Evolutionary conservation across 2,113 vertebrate genomes (phyloP), one percentile per base, ranked within the genome.

Genomic region (Climacteris rufus): DNA sequence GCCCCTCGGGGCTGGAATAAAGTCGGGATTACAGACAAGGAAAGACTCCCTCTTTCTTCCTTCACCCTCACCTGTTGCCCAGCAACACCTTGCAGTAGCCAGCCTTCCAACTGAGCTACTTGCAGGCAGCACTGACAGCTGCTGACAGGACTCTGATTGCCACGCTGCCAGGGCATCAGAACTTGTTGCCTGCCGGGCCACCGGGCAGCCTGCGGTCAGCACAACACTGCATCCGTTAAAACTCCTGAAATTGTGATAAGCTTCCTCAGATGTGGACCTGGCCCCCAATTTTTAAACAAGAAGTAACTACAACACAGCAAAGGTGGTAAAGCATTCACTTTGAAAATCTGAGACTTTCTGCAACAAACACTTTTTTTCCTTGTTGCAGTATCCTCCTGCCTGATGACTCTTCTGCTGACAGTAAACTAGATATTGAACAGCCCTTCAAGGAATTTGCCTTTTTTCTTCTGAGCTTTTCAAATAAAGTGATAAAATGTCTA

Each of bases 401-500:
- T 68, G 70, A 65, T 75, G 63, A 74, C 71, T 83, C 79, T 92
- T 90, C 23, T 84, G 60, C 72, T 93, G 90, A 89, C 83, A 96
- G 81, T 75, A 87, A 92, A 78, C 79, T 90, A 96, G 94, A 94
- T 94, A 94, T 75, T 95, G 93, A 91, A 89, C 47, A 60, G 16
- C 21, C 52, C 68, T 93, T 85, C 71, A 72, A 93, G 89, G 44
- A 39, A 33, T 77, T 88, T 97, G 54, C 35, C 40, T 71, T 79
- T 83, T 76, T 77, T 47, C 57, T 87, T 92, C 49, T 66, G 56
- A 86, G 74, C 40, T 91, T 93, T 88, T 59, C 86, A 84, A 86
- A 64, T 59, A 90, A 94, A 94, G 68, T 72, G 77, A 82, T 93
- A 89, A 96, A 94, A 68, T 68, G 40, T 37, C 94, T 94, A 92